These are phyloP conservation scores for Falco concolor DNA, from an alignment of 2,797 vertebrate genomes.

Conservation along the genomic window DNA sequence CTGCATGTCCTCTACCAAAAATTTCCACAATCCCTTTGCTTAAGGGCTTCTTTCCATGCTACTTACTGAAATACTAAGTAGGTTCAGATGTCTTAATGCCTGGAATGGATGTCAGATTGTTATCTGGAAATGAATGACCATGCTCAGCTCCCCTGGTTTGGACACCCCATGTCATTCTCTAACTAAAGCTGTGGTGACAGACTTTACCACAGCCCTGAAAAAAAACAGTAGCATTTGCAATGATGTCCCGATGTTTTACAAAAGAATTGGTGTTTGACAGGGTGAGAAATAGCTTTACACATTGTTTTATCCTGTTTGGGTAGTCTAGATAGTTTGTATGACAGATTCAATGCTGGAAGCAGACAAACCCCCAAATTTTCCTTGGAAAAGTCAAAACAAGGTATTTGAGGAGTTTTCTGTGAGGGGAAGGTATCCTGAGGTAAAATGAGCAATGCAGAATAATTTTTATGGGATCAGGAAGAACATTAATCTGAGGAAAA, in stretches of 20 bases:
- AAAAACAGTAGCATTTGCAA: background rate
- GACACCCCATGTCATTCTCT: background rate
- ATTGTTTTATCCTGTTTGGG: background rate
- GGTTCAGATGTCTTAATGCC: conserved; percentile 38
- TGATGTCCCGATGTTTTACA: background rate
- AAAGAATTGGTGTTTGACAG: background rate
- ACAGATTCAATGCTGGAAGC: background rate
- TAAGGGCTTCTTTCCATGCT: background rate
- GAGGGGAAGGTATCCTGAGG: background rate
- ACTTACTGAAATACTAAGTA: conserved; percentile 7
- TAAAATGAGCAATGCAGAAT: background rate
- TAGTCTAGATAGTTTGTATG: background rate
- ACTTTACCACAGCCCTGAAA: background rate
- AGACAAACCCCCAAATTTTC: background rate
- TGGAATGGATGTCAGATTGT: background rate
- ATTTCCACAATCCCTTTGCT: background rate
- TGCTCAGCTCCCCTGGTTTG: background rate
- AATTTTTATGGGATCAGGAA: background rate
- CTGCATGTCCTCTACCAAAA: background rate
- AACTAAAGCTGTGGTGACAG: background rate
- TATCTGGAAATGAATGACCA: background rate
- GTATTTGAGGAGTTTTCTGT: background rate
- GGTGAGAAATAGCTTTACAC: too few species aligned
- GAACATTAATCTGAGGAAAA: background rate
- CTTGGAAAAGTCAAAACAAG: background rate